phyloP scores from a whole-genome alignment of 2,888 invertebrate species.

The Halictus ligatus region DNA sequence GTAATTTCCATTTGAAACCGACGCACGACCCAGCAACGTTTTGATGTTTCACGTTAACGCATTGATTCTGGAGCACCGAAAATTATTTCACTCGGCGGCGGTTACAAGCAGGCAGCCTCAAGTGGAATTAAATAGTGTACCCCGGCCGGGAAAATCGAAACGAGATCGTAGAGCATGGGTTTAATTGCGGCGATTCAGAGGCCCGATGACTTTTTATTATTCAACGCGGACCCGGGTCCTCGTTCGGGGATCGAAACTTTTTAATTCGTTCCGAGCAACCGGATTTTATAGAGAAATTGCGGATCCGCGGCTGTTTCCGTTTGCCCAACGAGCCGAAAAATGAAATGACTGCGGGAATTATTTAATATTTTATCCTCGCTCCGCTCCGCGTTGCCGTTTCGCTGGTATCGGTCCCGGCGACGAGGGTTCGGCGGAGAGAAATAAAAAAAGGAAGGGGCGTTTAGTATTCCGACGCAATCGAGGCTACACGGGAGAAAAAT shows the following conservation, averaged over 20 bases:
- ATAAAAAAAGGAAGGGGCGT: constrained; percentile 2
- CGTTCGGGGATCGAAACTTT: constrained; percentile 32
- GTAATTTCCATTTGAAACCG: too few species aligned
- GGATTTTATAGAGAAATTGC: constrained; percentile 16
- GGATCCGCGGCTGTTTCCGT: not conserved
- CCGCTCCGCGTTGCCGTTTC: not conserved
- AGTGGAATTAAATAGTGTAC: not conserved
- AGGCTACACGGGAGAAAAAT: constrained; percentile 27
- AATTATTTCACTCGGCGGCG: not conserved
- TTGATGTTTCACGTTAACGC: not conserved
- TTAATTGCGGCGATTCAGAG: constrained; percentile 18
- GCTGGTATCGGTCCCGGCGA: constrained; percentile 17
- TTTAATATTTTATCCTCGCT: constrained; percentile 34
- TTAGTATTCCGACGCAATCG: constrained; percentile 25
- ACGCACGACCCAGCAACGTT: too few species aligned
- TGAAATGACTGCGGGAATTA: constrained; percentile 42
- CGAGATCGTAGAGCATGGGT: not conserved
- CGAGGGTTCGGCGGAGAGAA: constrained; percentile 6
- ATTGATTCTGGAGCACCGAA: not conserved
- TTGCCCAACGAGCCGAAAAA: constrained; percentile 13
- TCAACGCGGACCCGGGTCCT: not conserved
- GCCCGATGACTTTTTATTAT: constrained; percentile 20
- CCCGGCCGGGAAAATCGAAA: not conserved
- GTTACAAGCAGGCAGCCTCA: not conserved
- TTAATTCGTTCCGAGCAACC: constrained; percentile 19